A percentile compares a stretch with the other conserved stretches of the same genome.
These are phyloP conservation scores for Dolichoris vasculosae DNA, from an alignment of 1,140 invertebrate genomes.

Conservation along the genomic window DNA sequence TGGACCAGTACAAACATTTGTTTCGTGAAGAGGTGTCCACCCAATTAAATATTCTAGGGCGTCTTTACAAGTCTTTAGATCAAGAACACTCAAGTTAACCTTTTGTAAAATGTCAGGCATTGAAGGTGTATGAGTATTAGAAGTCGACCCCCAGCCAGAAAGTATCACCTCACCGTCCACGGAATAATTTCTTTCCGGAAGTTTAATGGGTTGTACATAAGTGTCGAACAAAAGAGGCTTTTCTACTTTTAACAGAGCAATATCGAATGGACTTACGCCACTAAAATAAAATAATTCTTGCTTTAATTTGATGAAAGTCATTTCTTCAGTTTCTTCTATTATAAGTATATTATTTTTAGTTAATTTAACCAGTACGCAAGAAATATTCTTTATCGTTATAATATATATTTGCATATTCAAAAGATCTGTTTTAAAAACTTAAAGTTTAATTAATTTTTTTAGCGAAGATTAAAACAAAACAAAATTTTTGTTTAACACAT, in stretches of 20 bases:
- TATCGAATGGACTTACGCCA: constrained; percentile 77
- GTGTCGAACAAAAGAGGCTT: constrained; percentile 74
- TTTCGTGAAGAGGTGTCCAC: constrained; percentile 60
- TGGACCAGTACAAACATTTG: constrained; percentile 79
- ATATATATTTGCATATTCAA: no score
- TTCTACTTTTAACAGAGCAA: constrained; percentile 78
- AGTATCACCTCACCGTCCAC: constrained; percentile 50
- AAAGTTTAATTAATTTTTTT: no score
- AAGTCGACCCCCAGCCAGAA: constrained; percentile 59
- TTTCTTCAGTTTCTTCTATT: no score
- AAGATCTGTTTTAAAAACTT: no score
- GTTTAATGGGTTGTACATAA: constrained; percentile 68
- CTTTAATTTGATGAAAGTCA: background rate
- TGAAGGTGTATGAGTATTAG: constrained; percentile 37
- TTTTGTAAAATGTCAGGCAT: constrained; percentile 60
- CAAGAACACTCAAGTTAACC: constrained; percentile 59
- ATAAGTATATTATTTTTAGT: no score
- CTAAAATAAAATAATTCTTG: constrained; percentile 51
- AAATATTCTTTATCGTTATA: no score
- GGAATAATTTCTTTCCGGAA: constrained; percentile 38
- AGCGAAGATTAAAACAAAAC: no score
- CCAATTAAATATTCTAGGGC: constrained; percentile 56
- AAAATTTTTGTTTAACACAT: no score
- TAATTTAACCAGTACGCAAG: no score
- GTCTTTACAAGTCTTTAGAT: constrained; percentile 58